Conservation (phyloP, 2,797 vertebrate genomes). For the Onychomys torridus region DNA sequence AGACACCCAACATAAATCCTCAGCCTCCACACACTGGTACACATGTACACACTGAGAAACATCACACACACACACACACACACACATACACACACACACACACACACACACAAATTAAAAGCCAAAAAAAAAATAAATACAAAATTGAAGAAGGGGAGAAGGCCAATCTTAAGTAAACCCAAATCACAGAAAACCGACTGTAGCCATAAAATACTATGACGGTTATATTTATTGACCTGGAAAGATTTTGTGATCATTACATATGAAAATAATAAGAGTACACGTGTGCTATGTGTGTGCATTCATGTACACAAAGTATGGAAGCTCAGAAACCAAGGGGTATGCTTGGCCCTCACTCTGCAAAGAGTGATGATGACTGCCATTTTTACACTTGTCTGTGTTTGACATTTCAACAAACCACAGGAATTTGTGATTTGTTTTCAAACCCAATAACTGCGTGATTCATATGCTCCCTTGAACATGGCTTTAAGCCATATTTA, state of each 20-base stretch:
- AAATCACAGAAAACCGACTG: background rate
- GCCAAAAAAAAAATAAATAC: background rate
- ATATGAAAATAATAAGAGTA: background rate
- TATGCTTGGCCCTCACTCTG: background rate
- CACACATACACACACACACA: background rate
- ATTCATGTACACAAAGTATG: background rate
- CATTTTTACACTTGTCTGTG: background rate
- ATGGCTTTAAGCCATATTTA: conserved; percentile 24
- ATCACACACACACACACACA: background rate
- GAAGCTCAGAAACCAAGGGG: background rate
- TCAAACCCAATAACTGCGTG: background rate
- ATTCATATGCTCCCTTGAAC: conserved; percentile 19
- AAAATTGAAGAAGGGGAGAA: background rate
- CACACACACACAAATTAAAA: background rate
- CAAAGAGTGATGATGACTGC: background rate
- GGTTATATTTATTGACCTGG: background rate
- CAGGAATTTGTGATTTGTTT: background rate
- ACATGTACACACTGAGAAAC: background rate
- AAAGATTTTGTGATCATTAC: background rate
- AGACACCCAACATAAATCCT: background rate
- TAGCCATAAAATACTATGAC: background rate
- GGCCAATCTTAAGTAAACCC: too few relatives aligned
- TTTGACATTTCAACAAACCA: background rate
- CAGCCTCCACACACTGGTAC: background rate
- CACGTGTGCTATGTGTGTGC: background rate